Evolutionary conservation across 2,797 vertebrate species (phyloP).

Genomic region (Pelochelys cantorii): DNA sequence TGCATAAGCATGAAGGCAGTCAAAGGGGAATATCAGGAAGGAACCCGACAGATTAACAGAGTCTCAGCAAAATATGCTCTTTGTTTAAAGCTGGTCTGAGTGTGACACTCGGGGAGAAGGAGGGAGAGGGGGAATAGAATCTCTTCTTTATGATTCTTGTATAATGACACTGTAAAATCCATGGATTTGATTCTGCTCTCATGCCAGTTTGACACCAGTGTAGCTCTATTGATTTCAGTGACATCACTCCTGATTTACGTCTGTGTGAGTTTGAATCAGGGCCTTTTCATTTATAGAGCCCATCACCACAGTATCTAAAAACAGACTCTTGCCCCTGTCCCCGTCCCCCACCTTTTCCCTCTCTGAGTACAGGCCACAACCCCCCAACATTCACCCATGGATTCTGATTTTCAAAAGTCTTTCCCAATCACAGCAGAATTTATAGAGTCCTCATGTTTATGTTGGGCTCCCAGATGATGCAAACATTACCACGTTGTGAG

Average conservation of each 20-base stretch:
- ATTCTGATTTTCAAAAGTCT: not conserved
- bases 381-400: not conserved
- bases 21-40: conserved; percentile 5
- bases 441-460: not conserved
- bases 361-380: rapidly evolving
- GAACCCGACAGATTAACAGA: conserved; percentile 17
- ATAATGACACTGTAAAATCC: conserved; percentile 16
- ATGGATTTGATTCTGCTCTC: conserved; percentile 43
- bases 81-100: not conserved
- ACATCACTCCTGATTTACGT: conserved; percentile 22
- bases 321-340: not conserved
- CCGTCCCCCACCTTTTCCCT: conserved; percentile 11
- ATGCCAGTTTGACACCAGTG: conserved; percentile 37
- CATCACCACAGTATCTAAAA: not conserved
- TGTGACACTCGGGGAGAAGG: not conserved
- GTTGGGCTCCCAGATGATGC: not conserved
- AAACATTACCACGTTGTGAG: not conserved
- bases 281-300: not conserved
- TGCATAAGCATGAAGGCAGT: not conserved
- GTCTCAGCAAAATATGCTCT: not conserved
- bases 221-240: conserved; percentile 38
- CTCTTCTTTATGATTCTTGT: not conserved
- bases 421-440: not conserved
- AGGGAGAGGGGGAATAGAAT: conserved; percentile 27
- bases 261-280: conserved; percentile 36